Evolutionary conservation across 2,113 vertebrate genomes (phyloP).

Genomic region (Puntigrus tetrazona): DNA sequence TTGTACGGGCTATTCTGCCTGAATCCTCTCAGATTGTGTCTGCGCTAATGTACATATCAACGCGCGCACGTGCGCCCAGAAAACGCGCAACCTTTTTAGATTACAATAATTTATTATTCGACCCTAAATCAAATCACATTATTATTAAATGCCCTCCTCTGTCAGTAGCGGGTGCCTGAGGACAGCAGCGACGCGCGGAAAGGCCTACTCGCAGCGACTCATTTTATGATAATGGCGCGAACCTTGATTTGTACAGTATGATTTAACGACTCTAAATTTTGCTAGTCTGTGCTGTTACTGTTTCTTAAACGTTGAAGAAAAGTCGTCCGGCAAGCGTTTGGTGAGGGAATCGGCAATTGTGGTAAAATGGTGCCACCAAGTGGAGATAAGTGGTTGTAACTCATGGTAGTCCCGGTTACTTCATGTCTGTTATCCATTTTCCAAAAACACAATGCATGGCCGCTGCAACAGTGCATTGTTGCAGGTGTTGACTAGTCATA

Average conservation of each 20-base stretch:
- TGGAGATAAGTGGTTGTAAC: constrained; percentile 40
- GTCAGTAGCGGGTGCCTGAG: neutral
- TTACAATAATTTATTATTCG: neutral
- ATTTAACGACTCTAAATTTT: neutral
- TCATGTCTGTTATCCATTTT: neutral
- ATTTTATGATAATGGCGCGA: neutral
- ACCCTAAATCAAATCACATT: neutral
- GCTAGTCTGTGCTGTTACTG: neutral
- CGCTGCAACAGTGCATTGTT: neutral
- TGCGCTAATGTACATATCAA: neutral
- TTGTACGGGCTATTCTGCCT: neutral
- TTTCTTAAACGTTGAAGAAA: neutral
- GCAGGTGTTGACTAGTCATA: neutral
- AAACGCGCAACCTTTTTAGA: neutral
- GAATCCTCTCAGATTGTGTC: neutral
- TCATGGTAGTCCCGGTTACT: neutral
- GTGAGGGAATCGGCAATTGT: constrained; percentile 31
- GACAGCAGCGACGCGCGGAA: neutral
- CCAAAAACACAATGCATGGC: neutral
- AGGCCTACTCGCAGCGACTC: neutral
- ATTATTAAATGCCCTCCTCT: neutral
- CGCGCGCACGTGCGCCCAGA: neutral
- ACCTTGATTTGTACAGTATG: neutral
- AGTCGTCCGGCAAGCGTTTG: neutral
- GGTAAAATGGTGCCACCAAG: constrained; percentile 72